Evolutionary conservation across 2,888 invertebrate species (phyloP), one percentile per base, ranked within the genome.

Genomic region (Luperina testacea): DNA sequence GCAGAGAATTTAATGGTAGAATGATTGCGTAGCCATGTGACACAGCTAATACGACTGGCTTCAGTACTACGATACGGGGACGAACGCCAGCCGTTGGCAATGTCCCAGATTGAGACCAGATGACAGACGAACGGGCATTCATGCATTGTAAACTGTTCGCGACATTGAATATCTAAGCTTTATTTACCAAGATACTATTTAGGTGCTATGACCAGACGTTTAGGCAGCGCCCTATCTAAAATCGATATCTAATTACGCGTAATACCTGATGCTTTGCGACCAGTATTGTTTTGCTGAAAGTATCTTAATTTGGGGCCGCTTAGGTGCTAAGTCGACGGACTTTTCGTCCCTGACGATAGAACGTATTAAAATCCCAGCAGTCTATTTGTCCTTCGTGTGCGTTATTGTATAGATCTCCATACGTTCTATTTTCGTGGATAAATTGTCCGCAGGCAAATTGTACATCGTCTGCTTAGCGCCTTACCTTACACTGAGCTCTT

Each of bases 81-180:
- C 87, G 86, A 85, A 87, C 83, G 87, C 90, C 91, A 91, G 87
- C 87, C 86, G 89, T 88, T 95, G 95, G 95, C 95, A 90, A 69
- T 4, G 71, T 51, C 86, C 95, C 95, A 95, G 91, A 92, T 90
- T 89, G 87, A 88, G 92, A 91, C 91, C 93, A 93, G 91, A 91
- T 90, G 91, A 91, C 91, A 90, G 90, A 90, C 90, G 87, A 91
- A 90, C 90, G 87, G 89, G 81, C 90, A 90, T 90, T 90, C 89
- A 90, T 91, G 88, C 89, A 90, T 90, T 91, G 90, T 92, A 92
- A 93, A 93, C 93, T 91, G 84, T 88, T 87, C 81, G 75, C 81
- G 88, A 90, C 89, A 89, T 88, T 85, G 84, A 86, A 86, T 87
- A 86, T 77, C 84, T 81, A 77, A 84, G 78, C 88, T 88, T 83